Evolutionary conservation across 2,113 vertebrate species (phyloP).

Genomic region (Mesitornis unicolor): DNA sequence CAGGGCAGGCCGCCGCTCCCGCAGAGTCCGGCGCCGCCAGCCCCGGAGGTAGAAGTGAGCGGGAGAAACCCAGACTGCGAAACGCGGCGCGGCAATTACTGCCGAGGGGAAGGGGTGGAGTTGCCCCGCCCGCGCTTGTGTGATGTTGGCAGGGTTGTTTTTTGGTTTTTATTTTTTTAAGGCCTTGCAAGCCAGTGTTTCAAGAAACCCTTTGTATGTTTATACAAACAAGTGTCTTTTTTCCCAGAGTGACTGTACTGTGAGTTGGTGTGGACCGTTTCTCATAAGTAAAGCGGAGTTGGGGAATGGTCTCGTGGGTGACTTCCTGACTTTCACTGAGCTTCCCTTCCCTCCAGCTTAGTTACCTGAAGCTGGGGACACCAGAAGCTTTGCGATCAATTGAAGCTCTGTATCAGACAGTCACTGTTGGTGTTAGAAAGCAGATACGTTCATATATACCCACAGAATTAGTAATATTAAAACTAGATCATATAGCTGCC

Average conservation of each 20-base stretch:
- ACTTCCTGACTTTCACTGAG: fast-evolving
- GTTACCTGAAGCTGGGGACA: background rate
- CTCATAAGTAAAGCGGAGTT: fast-evolving
- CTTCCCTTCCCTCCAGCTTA: too few relatives aligned
- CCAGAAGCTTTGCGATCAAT: fast-evolving
- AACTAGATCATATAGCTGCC: too few relatives aligned
- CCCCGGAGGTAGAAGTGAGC: too few relatives aligned
- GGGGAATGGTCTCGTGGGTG: background rate
- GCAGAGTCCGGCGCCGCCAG: background rate
- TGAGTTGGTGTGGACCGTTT: background rate
- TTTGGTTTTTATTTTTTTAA: too few relatives aligned
- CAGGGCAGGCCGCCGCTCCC: background rate
- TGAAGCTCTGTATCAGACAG: background rate
- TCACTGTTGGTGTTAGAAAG: too few relatives aligned
- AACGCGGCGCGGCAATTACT: too few relatives aligned
- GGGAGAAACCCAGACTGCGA: background rate
- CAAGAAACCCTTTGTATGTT: background rate
- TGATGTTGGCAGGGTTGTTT: background rate
- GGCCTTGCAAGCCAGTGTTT: background rate
- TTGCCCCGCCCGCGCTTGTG: fast-evolving
- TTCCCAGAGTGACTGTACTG: fast-evolving
- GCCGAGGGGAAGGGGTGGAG: background rate
- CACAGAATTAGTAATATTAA: fast-evolving
- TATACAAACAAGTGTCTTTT: background rate
- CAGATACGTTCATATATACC: fast-evolving